Evolutionary conservation across 1,140 invertebrate genomes (phyloP).

Genomic region (Aphelenchoides fujianensis): DNA sequence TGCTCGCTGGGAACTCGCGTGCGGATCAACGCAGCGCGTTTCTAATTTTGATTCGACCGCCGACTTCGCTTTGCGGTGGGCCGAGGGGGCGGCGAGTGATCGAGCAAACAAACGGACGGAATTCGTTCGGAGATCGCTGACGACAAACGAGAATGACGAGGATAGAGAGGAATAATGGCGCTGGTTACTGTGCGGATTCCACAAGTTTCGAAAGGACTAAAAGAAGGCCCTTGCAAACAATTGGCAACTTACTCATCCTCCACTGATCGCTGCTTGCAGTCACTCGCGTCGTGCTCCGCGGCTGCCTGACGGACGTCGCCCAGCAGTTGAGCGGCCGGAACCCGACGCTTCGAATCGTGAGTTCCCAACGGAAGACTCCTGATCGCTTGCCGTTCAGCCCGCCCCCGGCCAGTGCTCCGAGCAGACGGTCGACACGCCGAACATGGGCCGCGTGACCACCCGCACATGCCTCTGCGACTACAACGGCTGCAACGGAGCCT

Average conservation of each 20-base stretch:
- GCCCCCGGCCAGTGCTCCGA: constrained; percentile 5
- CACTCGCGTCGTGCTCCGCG: constrained; percentile 16
- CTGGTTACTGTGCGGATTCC: no score
- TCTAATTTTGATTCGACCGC: no score
- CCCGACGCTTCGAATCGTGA: constrained; percentile 8
- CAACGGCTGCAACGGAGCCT: background rate
- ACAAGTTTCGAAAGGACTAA: no score
- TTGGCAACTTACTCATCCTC: background rate
- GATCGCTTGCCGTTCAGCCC: constrained; percentile 15
- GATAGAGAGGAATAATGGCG: no score
- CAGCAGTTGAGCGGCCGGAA: constrained; percentile 17
- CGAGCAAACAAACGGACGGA: no score
- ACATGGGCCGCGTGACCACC: constrained; percentile 8
- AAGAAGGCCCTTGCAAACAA: no score
- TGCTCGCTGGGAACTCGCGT: no score
- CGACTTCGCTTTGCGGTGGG: no score
- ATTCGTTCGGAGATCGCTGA: no score
- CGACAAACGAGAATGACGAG: no score
- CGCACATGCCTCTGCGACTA: constrained; percentile 17
- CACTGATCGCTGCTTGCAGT: no score
- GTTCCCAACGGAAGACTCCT: background rate
- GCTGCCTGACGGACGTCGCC: constrained; percentile 22
- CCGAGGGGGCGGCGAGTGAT: no score
- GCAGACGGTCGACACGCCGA: constrained; percentile 2
- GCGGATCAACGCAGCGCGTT: background rate